Conservation (phyloP, 2,113 vertebrate genomes). For the Nesoenas mayeri region DNA sequence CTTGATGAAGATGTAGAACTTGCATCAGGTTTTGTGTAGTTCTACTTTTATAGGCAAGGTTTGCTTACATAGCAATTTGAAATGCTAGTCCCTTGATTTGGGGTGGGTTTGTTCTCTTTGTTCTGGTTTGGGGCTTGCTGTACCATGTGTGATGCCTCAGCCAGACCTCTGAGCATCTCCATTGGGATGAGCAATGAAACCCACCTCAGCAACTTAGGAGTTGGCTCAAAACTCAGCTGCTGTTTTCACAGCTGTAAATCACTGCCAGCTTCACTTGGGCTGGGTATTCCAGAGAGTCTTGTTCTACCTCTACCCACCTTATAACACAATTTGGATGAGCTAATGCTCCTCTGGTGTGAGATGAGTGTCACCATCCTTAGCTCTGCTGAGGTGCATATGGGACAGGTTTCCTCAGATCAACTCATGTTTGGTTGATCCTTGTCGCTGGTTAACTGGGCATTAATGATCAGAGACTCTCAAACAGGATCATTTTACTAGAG, state of each 20-base stretch:
- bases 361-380: background rate
- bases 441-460: background rate
- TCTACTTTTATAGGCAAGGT: background rate
- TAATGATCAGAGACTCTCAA: background rate
- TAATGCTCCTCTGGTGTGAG: background rate
- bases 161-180: background rate
- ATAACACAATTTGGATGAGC: accelerated
- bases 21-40: background rate
- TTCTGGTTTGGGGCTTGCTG: background rate
- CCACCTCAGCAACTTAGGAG: background rate
- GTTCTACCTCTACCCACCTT: background rate
- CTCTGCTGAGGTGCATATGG: background rate
- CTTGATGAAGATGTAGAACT: background rate
- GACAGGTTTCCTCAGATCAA: background rate
- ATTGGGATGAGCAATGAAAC: background rate
- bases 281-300: background rate
- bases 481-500: no score
- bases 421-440: background rate
- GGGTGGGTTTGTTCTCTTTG: background rate
- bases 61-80: background rate
- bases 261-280: background rate
- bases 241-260: background rate
- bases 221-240: background rate
- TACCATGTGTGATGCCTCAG: background rate
- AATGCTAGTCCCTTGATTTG: background rate